Percentiles rank a stretch among this genome's conserved stretches.
phyloP scores from a whole-genome alignment of 2,888 invertebrate genomes.

The Trisateles emortualis region DNA sequence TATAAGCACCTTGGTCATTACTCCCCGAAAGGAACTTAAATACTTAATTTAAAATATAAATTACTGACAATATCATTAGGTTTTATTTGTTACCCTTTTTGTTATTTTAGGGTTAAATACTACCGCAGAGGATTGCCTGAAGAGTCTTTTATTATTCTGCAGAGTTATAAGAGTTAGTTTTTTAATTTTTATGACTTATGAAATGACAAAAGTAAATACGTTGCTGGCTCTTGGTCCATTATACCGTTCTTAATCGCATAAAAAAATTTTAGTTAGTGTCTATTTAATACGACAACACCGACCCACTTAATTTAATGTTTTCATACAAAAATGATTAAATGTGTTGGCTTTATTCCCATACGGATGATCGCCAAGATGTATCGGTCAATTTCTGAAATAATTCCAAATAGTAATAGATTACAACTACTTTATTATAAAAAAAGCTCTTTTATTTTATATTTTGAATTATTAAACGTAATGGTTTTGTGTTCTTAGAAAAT shows the following conservation, averaged over 20 bases:
- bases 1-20: too few relatives aligned
- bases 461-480: constrained; percentile 6
- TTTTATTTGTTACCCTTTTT: too few relatives aligned
- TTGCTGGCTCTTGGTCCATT: too few relatives aligned
- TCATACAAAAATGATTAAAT: constrained; percentile 32
- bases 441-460: constrained; percentile 20
- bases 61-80: too few relatives aligned
- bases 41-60: too few relatives aligned
- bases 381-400: constrained; percentile 43
- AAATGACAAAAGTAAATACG: too few relatives aligned
- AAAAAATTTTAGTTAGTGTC: constrained; percentile 16
- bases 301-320: constrained; percentile 24
- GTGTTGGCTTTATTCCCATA: constrained; percentile 50
- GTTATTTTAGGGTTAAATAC: too few relatives aligned
- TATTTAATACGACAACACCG: constrained; percentile 26
- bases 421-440: constrained; percentile 21
- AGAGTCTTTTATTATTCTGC: too few relatives aligned
- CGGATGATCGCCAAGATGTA: constrained; percentile 43
- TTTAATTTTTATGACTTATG: too few relatives aligned
- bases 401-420: constrained; percentile 40
- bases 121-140: too few relatives aligned
- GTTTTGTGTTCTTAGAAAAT: constrained; percentile 4
- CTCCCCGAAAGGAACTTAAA: too few relatives aligned
- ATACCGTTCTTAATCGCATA: constrained; percentile 18
- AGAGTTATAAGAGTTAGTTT: too few relatives aligned